Evolutionary conservation across 2,888 invertebrate genomes (phyloP).

Genomic region (Drosophila algonquin): DNA sequence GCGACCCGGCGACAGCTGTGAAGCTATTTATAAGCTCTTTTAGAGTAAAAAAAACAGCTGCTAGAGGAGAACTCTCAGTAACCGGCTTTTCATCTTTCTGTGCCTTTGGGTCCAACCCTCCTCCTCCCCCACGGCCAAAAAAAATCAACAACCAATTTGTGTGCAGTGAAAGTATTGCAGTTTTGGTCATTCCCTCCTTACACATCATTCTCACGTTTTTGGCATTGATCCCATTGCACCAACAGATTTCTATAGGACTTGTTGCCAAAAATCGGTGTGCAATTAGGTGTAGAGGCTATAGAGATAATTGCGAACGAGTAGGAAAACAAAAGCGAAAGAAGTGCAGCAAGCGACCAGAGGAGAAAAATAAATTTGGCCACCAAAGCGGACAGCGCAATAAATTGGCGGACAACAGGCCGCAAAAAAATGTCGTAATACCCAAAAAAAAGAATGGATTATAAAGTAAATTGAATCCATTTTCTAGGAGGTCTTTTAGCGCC

Average conservation of each 20-base stretch:
- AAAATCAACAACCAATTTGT: constrained; percentile 5
- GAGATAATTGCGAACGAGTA: constrained; percentile 38
- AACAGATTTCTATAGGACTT: constrained; percentile 41
- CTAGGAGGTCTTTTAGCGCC: constrained; percentile 8
- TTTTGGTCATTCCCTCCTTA: constrained; percentile 12
- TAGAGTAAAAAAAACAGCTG: constrained; percentile 26
- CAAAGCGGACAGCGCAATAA: constrained; percentile 46
- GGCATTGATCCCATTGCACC: constrained; percentile 75
- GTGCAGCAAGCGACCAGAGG: constrained; percentile 24
- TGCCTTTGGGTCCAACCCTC: neutral
- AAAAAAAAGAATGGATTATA: constrained; percentile 25
- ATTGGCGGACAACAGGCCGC: constrained; percentile 34
- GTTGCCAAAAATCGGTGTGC: constrained; percentile 43
- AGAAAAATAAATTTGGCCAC: constrained; percentile 35
- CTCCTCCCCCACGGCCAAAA: neutral
- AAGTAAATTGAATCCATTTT: neutral
- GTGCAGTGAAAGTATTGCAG: constrained; percentile 66
- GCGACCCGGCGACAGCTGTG: constrained; percentile 28
- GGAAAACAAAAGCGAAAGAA: constrained; percentile 38
- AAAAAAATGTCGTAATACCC: constrained; percentile 75
- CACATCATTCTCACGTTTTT: constrained; percentile 55
- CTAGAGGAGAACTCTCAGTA: constrained; percentile 4
- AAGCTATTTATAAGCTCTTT: constrained; percentile 27
- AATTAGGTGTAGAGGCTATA: constrained; percentile 42
- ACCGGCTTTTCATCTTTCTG: neutral